Evolutionary conservation across 2,113 vertebrate genomes (phyloP), one percentile per base, ranked within the genome.

Genomic region (Camelus bactrianus): DNA sequence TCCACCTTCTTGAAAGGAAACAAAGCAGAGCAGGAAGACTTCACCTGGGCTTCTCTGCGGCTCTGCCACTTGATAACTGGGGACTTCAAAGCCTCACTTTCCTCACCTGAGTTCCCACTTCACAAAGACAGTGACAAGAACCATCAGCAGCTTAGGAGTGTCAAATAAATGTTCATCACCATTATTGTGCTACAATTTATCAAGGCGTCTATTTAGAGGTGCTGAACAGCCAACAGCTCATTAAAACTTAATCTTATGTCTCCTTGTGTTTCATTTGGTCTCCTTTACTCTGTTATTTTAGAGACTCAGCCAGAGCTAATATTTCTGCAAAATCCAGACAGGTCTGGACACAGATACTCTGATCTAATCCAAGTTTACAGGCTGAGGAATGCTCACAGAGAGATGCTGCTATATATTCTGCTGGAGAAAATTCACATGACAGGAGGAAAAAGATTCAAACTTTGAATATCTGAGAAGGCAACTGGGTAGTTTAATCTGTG

Each of bases 321-420:
- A 97, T 96, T 96, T 96, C 94, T 97, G 52, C 70, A 91, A 95
- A 90, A 83, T 83, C 46, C 75, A 96, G 94, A 87, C 94, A 96
- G 87, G 94, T 95, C 95, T 96, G 89, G 92, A 95, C 87, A 81
- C 6, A 50, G 76, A 62, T 65, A 92, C 95, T 97, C 91, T 87
- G 60, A 94, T 88, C 60, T 88, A 94, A 94, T 96, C 65, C 95
- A 89, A 93, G 69, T 82, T 56, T 89, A 76, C n/a, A 46, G 85
- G 60, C 88, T 85, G 42, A 62, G 81, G 95, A 97, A 94, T 56
- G 90, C 76, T 84, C 84, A 20, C 42, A 38, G 93, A 52, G 82
- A 96, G 69, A 83, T 10, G n/a, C 58, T 52, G 30, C 42, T 67
- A 2, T 64, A 65, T 42, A 12, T 75, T 75, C 60, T 90, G 48